phyloP scores from a whole-genome alignment of 2,888 invertebrate genomes.

The Apocheima hispidaria region DNA sequence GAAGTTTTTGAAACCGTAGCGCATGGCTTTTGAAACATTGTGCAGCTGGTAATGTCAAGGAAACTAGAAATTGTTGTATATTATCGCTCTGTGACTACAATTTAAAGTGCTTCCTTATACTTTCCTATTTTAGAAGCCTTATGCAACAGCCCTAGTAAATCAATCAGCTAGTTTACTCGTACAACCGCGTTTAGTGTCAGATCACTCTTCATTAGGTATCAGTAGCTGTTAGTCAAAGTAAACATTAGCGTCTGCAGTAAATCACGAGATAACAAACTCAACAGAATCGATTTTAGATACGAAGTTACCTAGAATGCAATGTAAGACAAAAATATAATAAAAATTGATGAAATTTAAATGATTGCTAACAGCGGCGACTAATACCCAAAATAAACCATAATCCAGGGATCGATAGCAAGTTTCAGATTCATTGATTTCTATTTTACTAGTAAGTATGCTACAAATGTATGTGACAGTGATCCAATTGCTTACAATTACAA shows the following conservation, averaged over 20 bases:
- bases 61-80: neutral
- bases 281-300: constrained; percentile 17
- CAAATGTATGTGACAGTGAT: neutral
- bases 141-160: constrained; percentile 23
- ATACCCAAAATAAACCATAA: too few species aligned
- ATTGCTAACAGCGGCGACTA: too few species aligned
- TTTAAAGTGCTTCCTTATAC: neutral
- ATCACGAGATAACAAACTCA: constrained; percentile 26
- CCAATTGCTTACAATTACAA: neutral
- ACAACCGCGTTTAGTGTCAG: constrained; percentile 39
- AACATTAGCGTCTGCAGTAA: constrained; percentile 34
- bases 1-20: too few species aligned
- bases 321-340: too few species aligned
- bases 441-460: too few species aligned
- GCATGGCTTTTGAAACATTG: too few species aligned
- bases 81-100: neutral
- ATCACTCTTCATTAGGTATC: constrained; percentile 53
- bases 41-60: neutral
- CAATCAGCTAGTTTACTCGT: constrained; percentile 35
- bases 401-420: too few species aligned
- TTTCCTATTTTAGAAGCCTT: neutral
- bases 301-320: neutral
- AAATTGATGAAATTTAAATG: too few species aligned
- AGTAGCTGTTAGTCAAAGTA: constrained; percentile 40
- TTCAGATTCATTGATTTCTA: too few species aligned